Base-by-base conservation (phyloP, 2,888 invertebrate genomes). In the Pasiphila rectangulata region DNA sequence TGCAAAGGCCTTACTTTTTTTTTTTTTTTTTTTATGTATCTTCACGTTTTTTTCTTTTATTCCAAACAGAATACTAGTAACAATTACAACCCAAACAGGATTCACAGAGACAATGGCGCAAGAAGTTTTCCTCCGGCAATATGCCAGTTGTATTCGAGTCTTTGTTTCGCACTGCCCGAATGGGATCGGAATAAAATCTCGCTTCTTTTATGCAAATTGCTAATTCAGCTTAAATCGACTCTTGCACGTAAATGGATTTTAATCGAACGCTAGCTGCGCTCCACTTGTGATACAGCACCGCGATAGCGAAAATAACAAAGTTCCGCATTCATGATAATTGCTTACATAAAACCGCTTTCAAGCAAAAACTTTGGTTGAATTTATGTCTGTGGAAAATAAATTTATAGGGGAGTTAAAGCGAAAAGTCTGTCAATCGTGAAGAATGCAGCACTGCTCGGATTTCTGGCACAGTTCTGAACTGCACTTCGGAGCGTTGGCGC, bases 381-480 rank as follows among this genome's bases (percentile, higher is more conserved):
- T 21, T 27, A 40, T 34, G 37, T 16, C 15, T 32, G 29, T 45
- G 23, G 44, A 44, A 46, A 54, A 44, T 39, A 51, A 50, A 52
- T 47, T 46, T 46, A 41, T 42, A 27, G 46, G 37, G 38, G 27
- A 20, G 56, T 51, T 63, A 59, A 62, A 57, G 58, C 48, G 53
- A 46, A 62, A 66, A 63, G 55, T 63, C 62, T 60, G 62, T 68
- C 67, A 66, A 66, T 67, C 71, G 75, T 71, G 64, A 72, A 74
- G 70, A 68, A 76, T 75, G 70, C 67, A 72, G 72, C 60, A 59
- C 58, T 66, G 59, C 64, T 59, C 59, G 59, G 53, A 66, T 72
- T 72, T 63, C 64, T 56, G 59, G 63, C 60, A 68, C 72, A 75
- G 70, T 66, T 63, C 65, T 56, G 52, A 59, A 64, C 64, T 56